These are phyloP conservation scores for Eurystomus glaucurus DNA, from an alignment of 2,797 vertebrate species.

Conservation along the genomic window DNA sequence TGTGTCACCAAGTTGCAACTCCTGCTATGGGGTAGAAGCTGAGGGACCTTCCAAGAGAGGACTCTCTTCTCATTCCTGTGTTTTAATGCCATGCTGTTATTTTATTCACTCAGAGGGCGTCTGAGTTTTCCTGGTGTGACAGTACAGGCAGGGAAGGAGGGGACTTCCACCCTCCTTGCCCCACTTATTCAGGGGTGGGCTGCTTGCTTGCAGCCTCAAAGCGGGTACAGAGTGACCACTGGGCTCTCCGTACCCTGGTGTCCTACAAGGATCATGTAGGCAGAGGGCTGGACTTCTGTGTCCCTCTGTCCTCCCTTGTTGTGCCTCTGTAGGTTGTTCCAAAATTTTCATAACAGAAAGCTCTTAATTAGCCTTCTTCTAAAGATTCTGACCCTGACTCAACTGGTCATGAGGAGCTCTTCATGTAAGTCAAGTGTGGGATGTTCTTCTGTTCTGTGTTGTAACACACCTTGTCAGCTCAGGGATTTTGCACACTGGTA, in stretches of 20 bases:
- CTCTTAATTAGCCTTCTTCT: neutral
- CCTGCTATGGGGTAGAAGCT: neutral
- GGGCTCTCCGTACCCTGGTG: neutral
- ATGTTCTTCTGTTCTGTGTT: neutral
- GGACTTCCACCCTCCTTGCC: neutral
- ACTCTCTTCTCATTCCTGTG: neutral
- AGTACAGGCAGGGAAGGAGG: neutral
- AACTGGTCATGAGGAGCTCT: neutral
- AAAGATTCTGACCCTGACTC: neutral
- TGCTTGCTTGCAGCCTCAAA: neutral
- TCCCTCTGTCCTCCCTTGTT: neutral
- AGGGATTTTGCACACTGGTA: neutral
- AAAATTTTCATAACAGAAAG: neutral
- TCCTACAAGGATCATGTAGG: neutral
- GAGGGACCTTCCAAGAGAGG: neutral
- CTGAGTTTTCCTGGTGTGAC: neutral
- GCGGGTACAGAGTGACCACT: rapidly evolving
- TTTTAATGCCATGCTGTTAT: neutral
- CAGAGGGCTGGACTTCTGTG: neutral
- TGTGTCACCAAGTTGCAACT: neutral
- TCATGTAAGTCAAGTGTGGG: neutral
- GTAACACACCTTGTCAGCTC: neutral
- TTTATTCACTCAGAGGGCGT: neutral
- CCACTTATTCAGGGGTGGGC: rapidly evolving
- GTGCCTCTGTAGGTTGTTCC: neutral